Base-by-base conservation (phyloP, 2,113 vertebrate species). In the Lichenostomus cassidix region DNA sequence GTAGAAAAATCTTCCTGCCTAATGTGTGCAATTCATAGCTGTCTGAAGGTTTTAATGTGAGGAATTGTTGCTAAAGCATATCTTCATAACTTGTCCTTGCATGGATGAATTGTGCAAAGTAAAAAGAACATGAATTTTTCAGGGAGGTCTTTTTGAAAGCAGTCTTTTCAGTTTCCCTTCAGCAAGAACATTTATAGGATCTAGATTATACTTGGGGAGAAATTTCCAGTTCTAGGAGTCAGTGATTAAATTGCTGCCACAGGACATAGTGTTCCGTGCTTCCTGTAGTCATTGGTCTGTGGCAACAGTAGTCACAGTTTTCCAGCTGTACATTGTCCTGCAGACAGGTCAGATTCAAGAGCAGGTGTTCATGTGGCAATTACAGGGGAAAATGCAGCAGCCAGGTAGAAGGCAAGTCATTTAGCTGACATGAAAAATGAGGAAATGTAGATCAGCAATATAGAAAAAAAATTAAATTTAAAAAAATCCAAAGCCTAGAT, bases 51-150 rank as follows among this genome's bases (percentile, higher is more conserved):
- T 71, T 92, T 95, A 91, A 78, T 49, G 49, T 86, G 80, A 92
- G 80, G 39, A 94, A 91, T 83, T 82, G 73, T 90, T 87, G 47
- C 77, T 89, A 27, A 86, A 84, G 84, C 5, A 0, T 80, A 47
- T 53, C 53, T 86, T 33, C 62, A 80, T 67, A 37, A 74, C 15
- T 94, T 90, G 76, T 47, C 74, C 90, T 90, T 59, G 84, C 58
- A 49, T 33, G 37, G 74, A 37, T 87, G 87, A 92, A 68, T 77
- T 75, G 65, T 75, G n/a, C 37, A 52, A 93, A 89, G 60, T 86
- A 53, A 94, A 81, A 93, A 86, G 47, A 87, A 71, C 60, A 50
- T 87, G 68, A 69, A 50, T 89, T 89, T 87, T 88, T 94, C 37
- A 44, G 37, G 39, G 96, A 87, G 71, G 33, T 92, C 46, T 89